These are phyloP conservation scores for Chrysogorgia sp. DNA, from an alignment of 92 coral and sea anemone genomes.

Conservation along the genomic window DNA sequence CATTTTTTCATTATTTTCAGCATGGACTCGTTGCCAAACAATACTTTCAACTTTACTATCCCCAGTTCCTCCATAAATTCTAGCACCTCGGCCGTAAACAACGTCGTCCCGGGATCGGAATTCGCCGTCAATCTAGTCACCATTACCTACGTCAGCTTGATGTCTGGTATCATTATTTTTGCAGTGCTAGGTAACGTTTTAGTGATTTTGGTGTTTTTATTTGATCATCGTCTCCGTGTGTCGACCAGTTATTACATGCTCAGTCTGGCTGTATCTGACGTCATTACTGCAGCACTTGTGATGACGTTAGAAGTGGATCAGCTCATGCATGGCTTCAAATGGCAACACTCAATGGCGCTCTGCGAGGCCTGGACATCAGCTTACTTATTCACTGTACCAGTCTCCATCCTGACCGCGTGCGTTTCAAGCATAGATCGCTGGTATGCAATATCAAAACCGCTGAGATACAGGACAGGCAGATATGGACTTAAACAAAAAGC, in stretches of 20 bases:
- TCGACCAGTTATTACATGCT: conserved; percentile 84
- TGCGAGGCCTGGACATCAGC: conserved; percentile 85
- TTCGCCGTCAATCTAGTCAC: background rate
- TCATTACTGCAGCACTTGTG: conserved; percentile 76
- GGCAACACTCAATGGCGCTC: conserved; percentile 71
- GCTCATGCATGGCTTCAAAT: conserved; percentile 55
- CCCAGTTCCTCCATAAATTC: conserved; percentile 6
- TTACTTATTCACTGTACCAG: conserved; percentile 87
- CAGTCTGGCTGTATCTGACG: conserved; percentile 81
- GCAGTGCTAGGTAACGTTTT: conserved; percentile 82
- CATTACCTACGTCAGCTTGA: conserved; percentile 48
- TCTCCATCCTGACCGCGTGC: conserved; percentile 83
- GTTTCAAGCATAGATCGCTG: conserved; percentile 91
- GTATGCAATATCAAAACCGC: conserved; percentile 83
- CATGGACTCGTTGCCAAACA: background rate
- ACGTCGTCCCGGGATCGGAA: background rate
- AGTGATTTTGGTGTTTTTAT: conserved; percentile 75
- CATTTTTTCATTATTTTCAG: no score
- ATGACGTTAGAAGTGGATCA: conserved; percentile 92
- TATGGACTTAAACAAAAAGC: conserved; percentile 83
- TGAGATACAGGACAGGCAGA: conserved; percentile 75
- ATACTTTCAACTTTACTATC: background rate
- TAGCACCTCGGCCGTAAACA: background rate
- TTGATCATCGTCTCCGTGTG: conserved; percentile 67
- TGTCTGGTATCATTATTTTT: conserved; percentile 58